These are phyloP conservation scores for Ceratitis capitata DNA, from an alignment of 1,140 invertebrate genomes.

Conservation along the genomic window DNA sequence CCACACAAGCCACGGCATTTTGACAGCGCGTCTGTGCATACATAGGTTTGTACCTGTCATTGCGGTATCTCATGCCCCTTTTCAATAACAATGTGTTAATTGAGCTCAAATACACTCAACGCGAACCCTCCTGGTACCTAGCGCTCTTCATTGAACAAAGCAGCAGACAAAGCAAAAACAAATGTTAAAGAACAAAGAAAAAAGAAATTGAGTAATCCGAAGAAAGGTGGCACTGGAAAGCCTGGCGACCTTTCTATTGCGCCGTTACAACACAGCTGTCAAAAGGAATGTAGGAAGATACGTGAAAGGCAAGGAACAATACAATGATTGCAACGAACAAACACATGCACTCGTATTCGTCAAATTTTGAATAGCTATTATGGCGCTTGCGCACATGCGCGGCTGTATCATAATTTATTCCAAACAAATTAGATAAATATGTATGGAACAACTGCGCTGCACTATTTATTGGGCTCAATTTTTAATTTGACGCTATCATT, in stretches of 20 bases:
- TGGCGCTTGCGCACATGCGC: background rate
- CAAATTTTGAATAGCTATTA: background rate
- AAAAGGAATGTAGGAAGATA: background rate
- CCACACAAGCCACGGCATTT: constrained; percentile 6
- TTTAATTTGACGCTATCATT: background rate
- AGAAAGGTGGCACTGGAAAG: background rate
- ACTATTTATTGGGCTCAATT: background rate
- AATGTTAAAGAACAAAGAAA: background rate
- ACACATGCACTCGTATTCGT: background rate
- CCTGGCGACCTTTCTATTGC: background rate
- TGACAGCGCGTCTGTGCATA: constrained; percentile 13
- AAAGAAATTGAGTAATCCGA: background rate
- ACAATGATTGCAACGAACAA: too few species aligned
- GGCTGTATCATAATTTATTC: constrained; percentile 4
- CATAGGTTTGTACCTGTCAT: constrained; percentile 2
- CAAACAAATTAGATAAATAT: constrained; percentile 6
- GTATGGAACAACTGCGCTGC: background rate
- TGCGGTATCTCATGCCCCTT: background rate
- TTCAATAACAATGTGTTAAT: constrained; percentile 24
- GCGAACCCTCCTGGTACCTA: background rate
- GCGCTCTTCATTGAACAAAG: background rate
- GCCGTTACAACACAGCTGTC: background rate
- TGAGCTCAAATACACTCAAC: background rate
- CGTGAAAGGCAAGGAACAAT: background rate
- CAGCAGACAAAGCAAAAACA: too few species aligned